phyloP scores from a whole-genome alignment of 2,113 vertebrate species.

The Anoplopoma fimbria region DNA sequence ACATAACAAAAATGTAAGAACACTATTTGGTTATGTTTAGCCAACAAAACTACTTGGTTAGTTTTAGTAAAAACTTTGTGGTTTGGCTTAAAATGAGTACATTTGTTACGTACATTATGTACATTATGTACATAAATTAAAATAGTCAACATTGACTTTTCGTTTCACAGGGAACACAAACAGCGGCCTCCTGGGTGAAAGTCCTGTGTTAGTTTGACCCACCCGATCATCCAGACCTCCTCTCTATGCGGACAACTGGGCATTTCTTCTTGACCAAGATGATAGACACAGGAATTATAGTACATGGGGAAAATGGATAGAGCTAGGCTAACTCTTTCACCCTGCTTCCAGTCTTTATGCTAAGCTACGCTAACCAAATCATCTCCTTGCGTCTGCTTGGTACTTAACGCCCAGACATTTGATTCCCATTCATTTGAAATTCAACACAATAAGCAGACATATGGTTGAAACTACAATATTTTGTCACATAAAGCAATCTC shows the following conservation, averaged over 20 bases:
- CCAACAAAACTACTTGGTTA: too few relatives aligned
- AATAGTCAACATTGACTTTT: too few relatives aligned
- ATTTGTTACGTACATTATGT: too few relatives aligned
- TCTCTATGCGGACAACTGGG: neutral
- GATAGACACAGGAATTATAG: too few relatives aligned
- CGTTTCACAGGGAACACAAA: too few relatives aligned
- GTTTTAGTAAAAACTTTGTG: neutral
- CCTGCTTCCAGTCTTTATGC: neutral
- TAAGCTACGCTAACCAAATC: neutral
- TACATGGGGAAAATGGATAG: neutral
- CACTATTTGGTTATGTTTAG: too few relatives aligned
- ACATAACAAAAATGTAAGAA: too few relatives aligned
- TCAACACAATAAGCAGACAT: neutral
- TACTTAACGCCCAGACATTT: neutral
- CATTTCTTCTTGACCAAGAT: too few relatives aligned
- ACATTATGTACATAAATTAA: neutral
- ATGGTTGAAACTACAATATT: neutral
- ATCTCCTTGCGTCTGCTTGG: neutral
- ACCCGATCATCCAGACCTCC: neutral
- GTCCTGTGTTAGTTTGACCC: neutral
- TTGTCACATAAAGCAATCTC: neutral
- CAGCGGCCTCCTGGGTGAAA: neutral
- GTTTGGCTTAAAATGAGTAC: neutral
- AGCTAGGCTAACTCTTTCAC: neutral
- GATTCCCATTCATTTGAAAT: conserved; percentile 1